A percentile compares a stretch with the other conserved stretches of the same genome.
phyloP scores from a whole-genome alignment of 2,113 vertebrate genomes.

The Heloderma charlesbogerti region DNA sequence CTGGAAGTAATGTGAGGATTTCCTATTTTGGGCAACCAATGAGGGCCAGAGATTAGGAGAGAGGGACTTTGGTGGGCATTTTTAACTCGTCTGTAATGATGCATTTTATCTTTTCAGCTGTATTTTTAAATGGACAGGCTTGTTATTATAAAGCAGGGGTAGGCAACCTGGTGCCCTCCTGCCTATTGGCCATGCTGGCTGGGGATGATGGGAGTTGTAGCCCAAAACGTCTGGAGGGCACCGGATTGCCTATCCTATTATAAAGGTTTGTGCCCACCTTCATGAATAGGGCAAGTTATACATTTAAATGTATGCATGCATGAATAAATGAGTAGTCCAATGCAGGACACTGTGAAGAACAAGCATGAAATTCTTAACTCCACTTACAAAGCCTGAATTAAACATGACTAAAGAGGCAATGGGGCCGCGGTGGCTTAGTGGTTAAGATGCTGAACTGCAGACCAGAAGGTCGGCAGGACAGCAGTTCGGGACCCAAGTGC shows the following conservation, averaged over 20 bases:
- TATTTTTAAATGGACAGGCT: neutral
- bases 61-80: neutral
- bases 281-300: neutral
- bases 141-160: neutral
- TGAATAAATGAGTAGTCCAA: slow-evolving; percentile 7
- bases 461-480: no score
- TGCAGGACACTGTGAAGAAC: neutral
- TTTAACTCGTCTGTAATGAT: neutral
- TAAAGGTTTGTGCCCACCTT: neutral
- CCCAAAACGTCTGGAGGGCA: no score
- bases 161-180: no score
- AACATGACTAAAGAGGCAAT: slow-evolving; percentile 16
- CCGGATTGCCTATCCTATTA: no score
- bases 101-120: slow-evolving; percentile 1
- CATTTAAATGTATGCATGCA: neutral
- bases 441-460: no score
- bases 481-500: no score
- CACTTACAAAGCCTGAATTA: slow-evolving; percentile 26
- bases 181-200: no score
- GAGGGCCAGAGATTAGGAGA: neutral
- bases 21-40: neutral
- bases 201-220: no score
- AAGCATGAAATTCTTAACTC: slow-evolving; percentile 30
- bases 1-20: neutral
- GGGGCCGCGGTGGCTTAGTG: no score